Conservation (phyloP, 2,113 vertebrate species). For the Onychostruthus taczanowskii region DNA sequence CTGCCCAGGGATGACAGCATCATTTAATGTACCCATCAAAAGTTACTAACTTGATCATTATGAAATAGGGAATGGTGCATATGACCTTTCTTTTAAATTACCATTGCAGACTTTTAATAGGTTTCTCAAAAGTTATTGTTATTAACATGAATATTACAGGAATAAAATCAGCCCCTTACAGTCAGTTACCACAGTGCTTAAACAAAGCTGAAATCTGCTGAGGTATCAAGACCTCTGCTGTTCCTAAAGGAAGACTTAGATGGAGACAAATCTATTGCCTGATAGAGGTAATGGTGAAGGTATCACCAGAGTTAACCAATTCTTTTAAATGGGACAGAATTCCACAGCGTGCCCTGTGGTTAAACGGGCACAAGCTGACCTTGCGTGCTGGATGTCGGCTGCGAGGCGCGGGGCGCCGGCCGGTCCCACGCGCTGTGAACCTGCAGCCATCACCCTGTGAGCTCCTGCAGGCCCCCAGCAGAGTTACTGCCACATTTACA, state of each 20-base stretch:
- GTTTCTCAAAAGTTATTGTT: slow-evolving; percentile 24
- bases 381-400: not conserved
- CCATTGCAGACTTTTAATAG: not conserved
- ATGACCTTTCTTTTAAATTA: slow-evolving; percentile 37
- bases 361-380: not conserved
- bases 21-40: slow-evolving; percentile 9
- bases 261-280: not conserved
- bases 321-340: not conserved
- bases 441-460: not conserved
- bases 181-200: not conserved
- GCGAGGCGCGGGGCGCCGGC: not conserved
- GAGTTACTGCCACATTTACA: not conserved
- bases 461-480: not conserved
- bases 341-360: accelerated
- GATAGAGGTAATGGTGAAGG: not conserved
- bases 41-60: not conserved
- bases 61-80: not conserved
- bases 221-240: not conserved
- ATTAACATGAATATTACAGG: not conserved
- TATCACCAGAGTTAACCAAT: not conserved
- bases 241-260: not conserved
- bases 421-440: not conserved
- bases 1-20: not conserved
- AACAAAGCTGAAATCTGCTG: not conserved
- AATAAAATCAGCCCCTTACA: not conserved